Base-by-base conservation (phyloP, 2,113 vertebrate genomes). In the Sturnira hondurensis region DNA sequence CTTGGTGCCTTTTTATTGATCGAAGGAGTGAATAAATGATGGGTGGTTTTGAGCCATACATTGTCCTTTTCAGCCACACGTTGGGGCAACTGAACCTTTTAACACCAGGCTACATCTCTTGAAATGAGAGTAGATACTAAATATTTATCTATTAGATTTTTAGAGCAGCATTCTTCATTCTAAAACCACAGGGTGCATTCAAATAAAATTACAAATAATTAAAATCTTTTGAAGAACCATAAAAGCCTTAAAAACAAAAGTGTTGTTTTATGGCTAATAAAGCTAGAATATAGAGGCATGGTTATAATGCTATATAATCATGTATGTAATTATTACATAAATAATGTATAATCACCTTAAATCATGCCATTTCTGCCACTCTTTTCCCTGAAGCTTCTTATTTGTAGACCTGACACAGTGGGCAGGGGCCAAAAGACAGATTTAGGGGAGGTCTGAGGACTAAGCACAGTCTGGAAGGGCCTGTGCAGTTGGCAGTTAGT, bases 281-380 rank as follows among this genome's bases (percentile, higher is more conserved):
- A 98, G 86, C 86, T 94, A 65, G 93, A 95, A 43, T 96, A 89
- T 38, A 97, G 93, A 97, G 93, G 33, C 78, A 73, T 89, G 86
- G 91, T 97, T 94, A 96, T 87, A 89, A 94, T 97, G 74, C 83
- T 94, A 95, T 83, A 91, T 94, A 97, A 96, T 91, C 96, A 91
- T 11, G 83, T 95, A 95, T 96, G 68, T 96, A 97, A 98, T 98
- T 97, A 96, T 97, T 96, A 94, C 95, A 97, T 98, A 97, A 98
- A 97, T 97, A 98, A 97, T 95, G 97, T 96, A 96, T 97, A 97
- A 97, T 97, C 94, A 97, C 96, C 78, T 91, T 95, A 97, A 97
- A 96, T 94, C 88, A 92, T 95, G 88, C 45, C 65, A 97, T 95
- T 97, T 82, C 83, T 96, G 82, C 68, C 95, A 96, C 91, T 87